Evolutionary conservation across 2,888 invertebrate species (phyloP).

Genomic region (Lysandra coridon): DNA sequence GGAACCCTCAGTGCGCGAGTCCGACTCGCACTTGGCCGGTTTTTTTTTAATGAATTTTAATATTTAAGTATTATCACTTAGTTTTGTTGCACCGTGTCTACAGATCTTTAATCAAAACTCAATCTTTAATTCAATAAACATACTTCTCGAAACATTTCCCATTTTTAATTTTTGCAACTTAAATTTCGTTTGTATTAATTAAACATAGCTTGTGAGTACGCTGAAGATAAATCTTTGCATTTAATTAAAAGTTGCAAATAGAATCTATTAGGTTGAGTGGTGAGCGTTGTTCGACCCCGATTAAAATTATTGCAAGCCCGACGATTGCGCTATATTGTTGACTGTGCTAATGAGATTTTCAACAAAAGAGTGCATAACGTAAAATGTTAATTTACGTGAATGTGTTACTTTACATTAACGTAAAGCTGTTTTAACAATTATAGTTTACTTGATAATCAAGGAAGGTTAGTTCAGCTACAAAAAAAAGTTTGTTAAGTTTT

Average conservation of each 20-base stretch:
- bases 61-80: too few species aligned
- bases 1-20: too few species aligned
- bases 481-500: too few species aligned
- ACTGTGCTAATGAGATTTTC: not conserved
- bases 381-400: not conserved
- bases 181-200: not conserved
- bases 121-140: too few species aligned
- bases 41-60: too few species aligned
- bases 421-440: too few species aligned
- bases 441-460: too few species aligned
- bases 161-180: not conserved
- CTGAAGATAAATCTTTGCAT: not conserved
- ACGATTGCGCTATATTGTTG: not conserved
- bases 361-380: not conserved
- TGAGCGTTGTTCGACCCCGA: not conserved
- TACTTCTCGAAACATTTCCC: not conserved
- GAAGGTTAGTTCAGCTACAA: too few species aligned
- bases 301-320: not conserved
- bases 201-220: not conserved
- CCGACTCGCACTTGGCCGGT: too few species aligned
- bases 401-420: too few species aligned
- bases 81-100: too few species aligned
- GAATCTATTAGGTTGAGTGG: not conserved
- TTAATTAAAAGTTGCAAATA: conserved; percentile 11
- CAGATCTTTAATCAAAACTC: too few species aligned